A percentile compares a stretch with the other conserved stretches of the same genome.
phyloP scores from a whole-genome alignment of 2,797 vertebrate species.

The Scolopax rusticola region DNA sequence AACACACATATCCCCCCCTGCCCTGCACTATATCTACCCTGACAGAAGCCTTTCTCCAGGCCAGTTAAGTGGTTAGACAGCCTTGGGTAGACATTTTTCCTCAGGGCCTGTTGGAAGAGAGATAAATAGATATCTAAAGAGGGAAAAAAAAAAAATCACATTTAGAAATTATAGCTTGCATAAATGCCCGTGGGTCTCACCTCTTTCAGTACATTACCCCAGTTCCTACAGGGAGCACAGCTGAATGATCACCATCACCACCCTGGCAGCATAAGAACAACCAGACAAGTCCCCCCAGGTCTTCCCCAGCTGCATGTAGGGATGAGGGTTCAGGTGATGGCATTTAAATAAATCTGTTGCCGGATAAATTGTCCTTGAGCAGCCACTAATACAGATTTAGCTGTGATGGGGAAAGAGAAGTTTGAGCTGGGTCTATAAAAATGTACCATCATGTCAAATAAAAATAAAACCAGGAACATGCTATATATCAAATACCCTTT shows the following conservation, averaged over 20 bases:
- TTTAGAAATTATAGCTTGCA: not conserved
- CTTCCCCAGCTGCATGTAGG: not conserved
- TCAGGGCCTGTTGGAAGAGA: not conserved
- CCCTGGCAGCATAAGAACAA: not conserved
- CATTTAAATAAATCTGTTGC: not conserved
- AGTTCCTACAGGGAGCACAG: not conserved
- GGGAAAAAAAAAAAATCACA: not conserved
- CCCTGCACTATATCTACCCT: not conserved
- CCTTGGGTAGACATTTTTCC: not conserved
- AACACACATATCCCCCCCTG: accelerated
- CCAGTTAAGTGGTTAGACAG: not conserved
- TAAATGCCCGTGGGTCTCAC: not conserved
- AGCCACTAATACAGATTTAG: not conserved
- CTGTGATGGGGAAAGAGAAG: not conserved
- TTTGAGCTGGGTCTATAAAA: not conserved
- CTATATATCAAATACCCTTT: not conserved
- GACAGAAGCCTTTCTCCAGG: not conserved
- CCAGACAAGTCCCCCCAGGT: not conserved
- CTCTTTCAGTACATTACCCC: not conserved
- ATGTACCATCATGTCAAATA: not conserved
- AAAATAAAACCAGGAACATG: not conserved
- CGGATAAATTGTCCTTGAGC: not conserved
- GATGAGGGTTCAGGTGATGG: not conserved
- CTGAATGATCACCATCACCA: not conserved
- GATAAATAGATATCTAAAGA: not conserved